Conservation (phyloP, 2,888 invertebrate genomes). For the Cataglyphis livida region DNA sequence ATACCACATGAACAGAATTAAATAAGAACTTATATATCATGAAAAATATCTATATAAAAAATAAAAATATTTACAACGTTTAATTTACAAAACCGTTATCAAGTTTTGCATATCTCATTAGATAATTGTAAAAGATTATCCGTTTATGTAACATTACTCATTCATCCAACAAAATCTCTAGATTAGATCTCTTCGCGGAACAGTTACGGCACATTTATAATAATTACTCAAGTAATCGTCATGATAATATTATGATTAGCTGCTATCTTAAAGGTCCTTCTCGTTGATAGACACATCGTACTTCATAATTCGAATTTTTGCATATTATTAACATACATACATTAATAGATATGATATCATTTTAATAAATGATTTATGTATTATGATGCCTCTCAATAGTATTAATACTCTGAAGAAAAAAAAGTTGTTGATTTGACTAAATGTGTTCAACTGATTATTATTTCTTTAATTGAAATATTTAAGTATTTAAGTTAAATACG, state of each 20-base stretch:
- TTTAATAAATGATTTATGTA: neutral
- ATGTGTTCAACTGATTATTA: no score
- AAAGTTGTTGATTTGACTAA: no score
- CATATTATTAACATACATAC: neutral
- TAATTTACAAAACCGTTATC: constrained; percentile 25
- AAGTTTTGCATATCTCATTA: neutral
- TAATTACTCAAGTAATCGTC: constrained; percentile 21
- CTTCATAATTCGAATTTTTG: neutral
- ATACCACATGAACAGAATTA: constrained; percentile 21
- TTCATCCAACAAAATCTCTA: constrained; percentile 19
- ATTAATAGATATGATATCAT: neutral
- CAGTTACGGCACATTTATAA: neutral
- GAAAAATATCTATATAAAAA: neutral
- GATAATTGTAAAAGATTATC: constrained; percentile 18
- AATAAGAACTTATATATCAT: constrained; percentile 21
- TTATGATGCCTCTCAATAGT: neutral
- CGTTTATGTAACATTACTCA: neutral
- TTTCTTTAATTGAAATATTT: no score
- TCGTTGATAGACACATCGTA: neutral
- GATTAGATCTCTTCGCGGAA: constrained; percentile 21
- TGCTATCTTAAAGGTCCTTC: constrained; percentile 21
- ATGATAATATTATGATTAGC: neutral
- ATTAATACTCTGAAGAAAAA: neutral
- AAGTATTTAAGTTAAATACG: no score
- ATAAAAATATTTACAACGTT: neutral